Evolutionary conservation across 2,888 invertebrate species (phyloP), one percentile per base, ranked within the genome.

Genomic region (Ochropacha duplaris): DNA sequence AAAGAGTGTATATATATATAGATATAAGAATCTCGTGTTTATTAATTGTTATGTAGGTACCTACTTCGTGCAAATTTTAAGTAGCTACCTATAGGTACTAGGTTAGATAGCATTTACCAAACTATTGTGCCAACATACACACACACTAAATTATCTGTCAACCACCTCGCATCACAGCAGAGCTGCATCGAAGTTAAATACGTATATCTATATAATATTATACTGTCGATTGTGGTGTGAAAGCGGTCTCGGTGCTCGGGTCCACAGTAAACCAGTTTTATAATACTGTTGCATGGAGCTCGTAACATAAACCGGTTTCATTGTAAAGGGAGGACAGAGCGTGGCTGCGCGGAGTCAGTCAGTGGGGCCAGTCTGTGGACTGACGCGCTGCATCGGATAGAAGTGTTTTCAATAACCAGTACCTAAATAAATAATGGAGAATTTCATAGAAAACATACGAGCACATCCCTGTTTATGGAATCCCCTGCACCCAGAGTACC

Each of bases 391-490:
- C 19, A 52, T 31, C 52, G 52, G 22, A 31, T 19, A 57, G 14
- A 49, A 5, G 22, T 39, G n/a, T 19, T 44, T 31, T 52, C 49
- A 11, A 19, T 24, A 28, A 50, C 22, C 31, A 51, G 55, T 55
- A n/a, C n/a, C n/a, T n/a, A n/a, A n/a, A n/a, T n/a, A 57, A 54
- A 57, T 31, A 49, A 91, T 91, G 91, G 86, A 90, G 70, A 73
- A 74, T 54, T 88, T 91, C 57, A 91, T 92, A 72, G 87, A 88
- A 73, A 79, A 81, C 19, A 90, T 92, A 12, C 83, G 90, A 49
- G 66, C 73, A 22, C 83, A 90, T 55, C 89, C 88, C 11, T 90
- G 90, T 62, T 68, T 92, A 2, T 92, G 91, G 91, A 89, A 92
- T 61, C 90, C 91, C 0, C 74, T 85, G 58, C 87, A 90, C 61